Evolutionary conservation across 2,113 vertebrate species (phyloP).

Genomic region (Loxodonta africana): DNA sequence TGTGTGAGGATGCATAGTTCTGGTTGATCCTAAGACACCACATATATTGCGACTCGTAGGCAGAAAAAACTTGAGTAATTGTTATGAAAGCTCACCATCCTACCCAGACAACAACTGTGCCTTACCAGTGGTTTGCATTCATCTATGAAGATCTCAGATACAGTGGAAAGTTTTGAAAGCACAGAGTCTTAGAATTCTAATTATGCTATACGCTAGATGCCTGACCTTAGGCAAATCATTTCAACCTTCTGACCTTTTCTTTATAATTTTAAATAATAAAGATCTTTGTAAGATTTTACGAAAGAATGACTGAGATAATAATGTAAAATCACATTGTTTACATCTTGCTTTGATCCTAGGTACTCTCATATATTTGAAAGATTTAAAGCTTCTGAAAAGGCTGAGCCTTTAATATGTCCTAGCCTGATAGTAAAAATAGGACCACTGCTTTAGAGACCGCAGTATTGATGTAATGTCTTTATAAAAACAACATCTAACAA

Average conservation of each 20-base stretch:
- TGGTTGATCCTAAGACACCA: not conserved
- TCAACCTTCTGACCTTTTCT: not conserved
- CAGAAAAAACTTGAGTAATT: not conserved
- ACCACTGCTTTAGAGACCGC: not conserved
- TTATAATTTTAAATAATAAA: not conserved
- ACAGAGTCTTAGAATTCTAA: not conserved
- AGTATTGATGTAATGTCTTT: not conserved
- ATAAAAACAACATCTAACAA: not conserved
- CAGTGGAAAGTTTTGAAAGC: not conserved
- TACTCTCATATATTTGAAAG: not conserved
- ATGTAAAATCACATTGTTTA: not conserved
- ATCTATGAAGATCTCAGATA: not conserved
- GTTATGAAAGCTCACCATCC: not conserved
- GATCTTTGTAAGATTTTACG: not conserved
- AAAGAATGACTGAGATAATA: not conserved
- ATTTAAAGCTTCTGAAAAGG: not conserved
- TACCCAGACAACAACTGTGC: not conserved
- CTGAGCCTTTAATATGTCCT: not conserved
- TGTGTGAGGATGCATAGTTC: not conserved
- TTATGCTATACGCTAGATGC: no score
- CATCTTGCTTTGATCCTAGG: not conserved
- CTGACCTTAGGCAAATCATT: not conserved
- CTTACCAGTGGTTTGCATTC: fast-evolving
- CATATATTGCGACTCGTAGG: not conserved
- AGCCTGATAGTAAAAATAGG: not conserved